phyloP scores from a whole-genome alignment of 2,888 invertebrate genomes.

The Nesidiocoris tenuis region DNA sequence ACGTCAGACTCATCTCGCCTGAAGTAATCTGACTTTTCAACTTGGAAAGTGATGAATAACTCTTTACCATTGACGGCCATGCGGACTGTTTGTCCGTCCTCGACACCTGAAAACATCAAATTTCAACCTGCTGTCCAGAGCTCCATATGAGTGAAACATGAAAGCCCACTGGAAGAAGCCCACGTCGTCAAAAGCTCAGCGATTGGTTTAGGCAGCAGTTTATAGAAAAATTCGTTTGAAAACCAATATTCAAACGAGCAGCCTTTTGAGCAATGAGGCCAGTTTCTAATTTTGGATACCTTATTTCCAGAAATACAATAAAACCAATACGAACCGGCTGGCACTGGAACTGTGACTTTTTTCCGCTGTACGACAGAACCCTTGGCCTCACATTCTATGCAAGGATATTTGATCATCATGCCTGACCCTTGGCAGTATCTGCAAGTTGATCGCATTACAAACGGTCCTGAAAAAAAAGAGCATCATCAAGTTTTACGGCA shows the following conservation, averaged over 20 bases:
- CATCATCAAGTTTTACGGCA: too few species aligned
- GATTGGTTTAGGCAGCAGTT: too few species aligned
- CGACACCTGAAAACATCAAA: constrained; percentile 66
- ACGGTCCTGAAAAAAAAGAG: constrained; percentile 68
- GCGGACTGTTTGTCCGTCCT: constrained; percentile 95
- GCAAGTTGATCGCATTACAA: constrained; percentile 95
- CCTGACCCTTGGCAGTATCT: constrained; percentile 83
- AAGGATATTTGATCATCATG: constrained; percentile 86
- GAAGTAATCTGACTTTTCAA: constrained; percentile 86
- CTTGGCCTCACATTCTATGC: constrained; percentile 89
- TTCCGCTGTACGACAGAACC: constrained; percentile 86
- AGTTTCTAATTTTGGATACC: too few species aligned
- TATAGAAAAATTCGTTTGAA: too few species aligned
- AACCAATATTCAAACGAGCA: too few species aligned
- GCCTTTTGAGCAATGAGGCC: too few species aligned
- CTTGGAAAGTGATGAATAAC: constrained; percentile 89
- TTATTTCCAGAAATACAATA: constrained; percentile 1
- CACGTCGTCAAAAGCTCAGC: too few species aligned
- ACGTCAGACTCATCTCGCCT: constrained; percentile 91
- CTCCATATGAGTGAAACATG: neutral
- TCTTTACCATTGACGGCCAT: constrained; percentile 90
- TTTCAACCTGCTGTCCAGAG: neutral
- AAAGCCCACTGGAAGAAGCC: too few species aligned
- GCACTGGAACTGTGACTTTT: constrained; percentile 88
- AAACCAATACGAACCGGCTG: constrained; percentile 64